Conservation (phyloP, 53 echinoderm and acorn worm species). For the Hippasteria phrygiana region DNA sequence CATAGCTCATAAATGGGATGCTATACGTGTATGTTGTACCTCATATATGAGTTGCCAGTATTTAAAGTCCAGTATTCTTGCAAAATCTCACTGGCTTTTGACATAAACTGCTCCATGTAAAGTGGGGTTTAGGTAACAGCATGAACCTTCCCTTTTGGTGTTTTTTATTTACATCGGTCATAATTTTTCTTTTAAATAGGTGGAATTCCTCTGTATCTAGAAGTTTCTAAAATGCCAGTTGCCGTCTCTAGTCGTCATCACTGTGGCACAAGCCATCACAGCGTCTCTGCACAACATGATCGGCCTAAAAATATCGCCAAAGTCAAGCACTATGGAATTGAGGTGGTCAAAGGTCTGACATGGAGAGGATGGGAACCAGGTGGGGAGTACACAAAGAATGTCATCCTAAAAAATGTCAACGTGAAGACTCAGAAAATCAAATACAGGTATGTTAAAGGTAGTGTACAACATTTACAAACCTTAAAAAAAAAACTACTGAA, state of each 20-base stretch:
- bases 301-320: slow-evolving; percentile 32
- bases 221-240: slow-evolving; percentile 46
- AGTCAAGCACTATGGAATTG: slow-evolving; percentile 91
- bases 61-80: too few relatives aligned
- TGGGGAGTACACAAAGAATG: slow-evolving; percentile 97
- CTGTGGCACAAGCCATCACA: slow-evolving; percentile 14
- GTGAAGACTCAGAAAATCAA: slow-evolving; percentile 97
- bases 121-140: too few relatives aligned
- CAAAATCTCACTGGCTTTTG: too few relatives aligned
- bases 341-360: slow-evolving; percentile 91
- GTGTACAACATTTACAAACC: too few relatives aligned
- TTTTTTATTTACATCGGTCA: not conserved
- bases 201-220: not conserved
- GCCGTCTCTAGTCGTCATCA: not conserved
- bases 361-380: slow-evolving; percentile 99
- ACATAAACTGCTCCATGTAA: too few relatives aligned
- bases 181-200: not conserved
- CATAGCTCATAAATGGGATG: too few relatives aligned
- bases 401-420: slow-evolving; percentile 94
- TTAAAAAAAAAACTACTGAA: too few relatives aligned
- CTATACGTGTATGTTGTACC: too few relatives aligned
- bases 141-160: too few relatives aligned
- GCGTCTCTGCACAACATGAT: not conserved
- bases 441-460: too few relatives aligned
- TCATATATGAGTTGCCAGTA: too few relatives aligned